These are phyloP conservation scores for Coelinius sp. DNA, from an alignment of 2,888 invertebrate species.

Conservation along the genomic window DNA sequence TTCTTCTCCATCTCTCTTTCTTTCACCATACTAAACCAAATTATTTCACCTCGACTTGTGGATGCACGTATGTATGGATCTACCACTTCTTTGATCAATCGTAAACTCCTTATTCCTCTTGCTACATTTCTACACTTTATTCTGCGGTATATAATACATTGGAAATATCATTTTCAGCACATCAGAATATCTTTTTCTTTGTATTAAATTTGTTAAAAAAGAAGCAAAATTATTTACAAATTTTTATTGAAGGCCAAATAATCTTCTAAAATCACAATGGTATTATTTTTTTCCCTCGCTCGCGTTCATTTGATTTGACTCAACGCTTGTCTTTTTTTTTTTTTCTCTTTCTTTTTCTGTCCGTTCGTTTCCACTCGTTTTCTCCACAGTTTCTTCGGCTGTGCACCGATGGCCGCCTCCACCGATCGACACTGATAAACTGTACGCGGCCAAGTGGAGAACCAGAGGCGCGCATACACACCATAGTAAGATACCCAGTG, in stretches of 20 bases:
- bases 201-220: no score
- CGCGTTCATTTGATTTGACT: not conserved
- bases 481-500: slow-evolving; percentile 23
- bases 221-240: no score
- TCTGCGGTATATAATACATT: no score
- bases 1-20: slow-evolving; percentile 42
- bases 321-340: not conserved
- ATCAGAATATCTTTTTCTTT: no score
- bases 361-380: slow-evolving; percentile 18
- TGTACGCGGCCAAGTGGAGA: slow-evolving; percentile 51
- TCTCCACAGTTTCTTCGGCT: slow-evolving; percentile 10
- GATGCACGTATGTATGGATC: not conserved
- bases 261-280: no score
- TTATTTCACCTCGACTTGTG: not conserved
- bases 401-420: slow-evolving; percentile 53
- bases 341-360: not conserved
- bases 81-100: not conserved
- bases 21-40: slow-evolving; percentile 20
- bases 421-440: slow-evolving; percentile 74
- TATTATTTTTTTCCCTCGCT: not conserved
- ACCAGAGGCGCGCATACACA: slow-evolving; percentile 41
- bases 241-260: no score
- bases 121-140: not conserved
- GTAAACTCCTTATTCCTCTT: not conserved
- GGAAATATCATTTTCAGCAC: no score